Evolutionary conservation across 2,888 invertebrate species (phyloP), one percentile per base, ranked within the genome.

Genomic region (Odontocolon sp.): DNA sequence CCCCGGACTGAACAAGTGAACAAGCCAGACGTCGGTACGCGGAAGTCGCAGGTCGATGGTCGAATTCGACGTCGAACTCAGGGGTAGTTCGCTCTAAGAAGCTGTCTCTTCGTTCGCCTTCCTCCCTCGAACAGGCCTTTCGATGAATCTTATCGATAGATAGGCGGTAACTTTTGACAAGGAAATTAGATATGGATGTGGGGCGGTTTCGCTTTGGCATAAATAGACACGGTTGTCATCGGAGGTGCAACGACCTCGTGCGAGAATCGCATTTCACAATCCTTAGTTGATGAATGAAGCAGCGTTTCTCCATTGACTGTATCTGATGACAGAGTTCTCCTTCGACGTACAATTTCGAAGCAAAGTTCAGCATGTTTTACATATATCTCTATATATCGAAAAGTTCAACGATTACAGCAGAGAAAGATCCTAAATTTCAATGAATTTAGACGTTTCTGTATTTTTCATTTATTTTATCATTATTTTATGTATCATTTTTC

Each of bases 31-130:
- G 31, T 54, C 31, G 66, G 28, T 54, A 8, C 11, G 31, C 45
- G 47, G 38, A 72, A 66, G 66, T 61, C 52, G 69, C 61, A 63
- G 66, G 69, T 80, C 75, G 77, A 73, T 69, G 72, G 57, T 69
- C 73, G 64, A 64, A 69, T 9, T 5, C 28, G 31, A 40, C 36
- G 59, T 59, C 72, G 69, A 73, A 77, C 69, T 69, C 69, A 50
- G 33, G 42, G 40, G 59, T 52, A 40, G n/a, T 59, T 33, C 36
- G 23, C 26, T 57, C 45, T n/a, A n/a, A n/a, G 31, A 21, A 26
- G 45, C 47, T 14, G 45, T 18, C 52, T 3, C 4, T 52, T 16
- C n/a, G 8, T 50, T 57, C 36, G 40, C 16, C 45, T 57, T 9
- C 9, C 31, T 23, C 38, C 57, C 52, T 63, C 18, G 42, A 33